These are phyloP conservation scores for Leucosticte australis DNA, from an alignment of 2,113 vertebrate genomes.

Conservation along the genomic window DNA sequence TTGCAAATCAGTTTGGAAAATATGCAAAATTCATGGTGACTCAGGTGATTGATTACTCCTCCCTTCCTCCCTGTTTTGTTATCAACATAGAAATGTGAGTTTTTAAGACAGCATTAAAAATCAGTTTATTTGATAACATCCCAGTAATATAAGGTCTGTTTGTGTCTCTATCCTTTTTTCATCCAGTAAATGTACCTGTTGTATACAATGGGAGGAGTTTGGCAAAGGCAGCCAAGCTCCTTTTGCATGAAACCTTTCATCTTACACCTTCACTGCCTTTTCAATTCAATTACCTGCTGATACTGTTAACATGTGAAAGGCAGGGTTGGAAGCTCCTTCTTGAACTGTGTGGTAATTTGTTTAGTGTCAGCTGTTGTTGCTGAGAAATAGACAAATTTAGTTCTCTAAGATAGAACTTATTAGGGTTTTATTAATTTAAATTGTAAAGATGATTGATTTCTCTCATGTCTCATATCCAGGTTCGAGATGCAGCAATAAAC, in stretches of 20 bases:
- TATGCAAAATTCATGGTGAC: neutral
- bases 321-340: neutral
- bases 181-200: neutral
- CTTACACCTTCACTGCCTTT: neutral
- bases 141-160: neutral
- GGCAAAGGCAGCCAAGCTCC: neutral
- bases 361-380: neutral
- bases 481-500: conserved; percentile 95
- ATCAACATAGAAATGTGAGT: neutral
- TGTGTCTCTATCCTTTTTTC: neutral
- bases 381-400: neutral
- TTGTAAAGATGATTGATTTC: neutral
- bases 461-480: conserved; percentile 71
- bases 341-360: neutral
- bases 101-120: neutral
- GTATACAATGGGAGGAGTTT: neutral
- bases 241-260: fast-evolving
- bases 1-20: neutral
- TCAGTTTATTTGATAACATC: neutral
- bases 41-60: neutral
- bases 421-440: neutral
- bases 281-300: neutral
- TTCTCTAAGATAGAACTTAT: neutral
- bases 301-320: neutral
- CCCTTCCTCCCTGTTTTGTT: neutral